phyloP scores from a whole-genome alignment of 2,888 invertebrate genomes.

The Tuberolachnus salignus region DNA sequence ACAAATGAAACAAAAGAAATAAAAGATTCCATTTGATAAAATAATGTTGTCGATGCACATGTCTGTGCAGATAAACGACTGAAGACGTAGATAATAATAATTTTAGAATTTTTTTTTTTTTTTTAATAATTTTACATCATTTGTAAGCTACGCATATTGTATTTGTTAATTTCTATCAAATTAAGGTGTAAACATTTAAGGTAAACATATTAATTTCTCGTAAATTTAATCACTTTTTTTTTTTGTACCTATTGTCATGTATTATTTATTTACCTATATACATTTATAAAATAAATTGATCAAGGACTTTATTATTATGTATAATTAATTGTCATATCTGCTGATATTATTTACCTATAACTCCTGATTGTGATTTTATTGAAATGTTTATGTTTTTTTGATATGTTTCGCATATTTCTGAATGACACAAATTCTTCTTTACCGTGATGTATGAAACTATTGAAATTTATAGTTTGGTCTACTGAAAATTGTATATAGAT shows the following conservation, averaged over 20 bases:
- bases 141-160: slow-evolving; percentile 32
- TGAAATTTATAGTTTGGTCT: too few relatives aligned
- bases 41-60: slow-evolving; percentile 52
- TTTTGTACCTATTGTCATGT: slow-evolving; percentile 45
- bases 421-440: too few relatives aligned
- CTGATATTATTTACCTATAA: too few relatives aligned
- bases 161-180: slow-evolving; percentile 24
- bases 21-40: slow-evolving; percentile 45
- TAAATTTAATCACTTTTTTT: slow-evolving; percentile 38
- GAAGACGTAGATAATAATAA: slow-evolving; percentile 39
- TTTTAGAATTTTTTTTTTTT: slow-evolving; percentile 31
- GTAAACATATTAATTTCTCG: slow-evolving; percentile 38
- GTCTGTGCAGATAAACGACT: slow-evolving; percentile 52
- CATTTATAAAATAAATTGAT: slow-evolving; percentile 40
- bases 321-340: too few relatives aligned
- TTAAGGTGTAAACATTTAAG: slow-evolving; percentile 38
- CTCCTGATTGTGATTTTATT: too few relatives aligned
- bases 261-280: slow-evolving; percentile 52
- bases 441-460: too few relatives aligned
- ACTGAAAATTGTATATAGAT: too few relatives aligned
- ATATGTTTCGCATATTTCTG: too few relatives aligned
- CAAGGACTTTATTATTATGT: slow-evolving; percentile 12
- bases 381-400: too few relatives aligned
- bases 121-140: slow-evolving; percentile 2
- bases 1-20: not conserved